Evolutionary conservation across 37 sponge, comb jelly and placozoan genomes (phyloP), one percentile per base, ranked within the genome.

Genomic region (Ephydatia muelleri): DNA sequence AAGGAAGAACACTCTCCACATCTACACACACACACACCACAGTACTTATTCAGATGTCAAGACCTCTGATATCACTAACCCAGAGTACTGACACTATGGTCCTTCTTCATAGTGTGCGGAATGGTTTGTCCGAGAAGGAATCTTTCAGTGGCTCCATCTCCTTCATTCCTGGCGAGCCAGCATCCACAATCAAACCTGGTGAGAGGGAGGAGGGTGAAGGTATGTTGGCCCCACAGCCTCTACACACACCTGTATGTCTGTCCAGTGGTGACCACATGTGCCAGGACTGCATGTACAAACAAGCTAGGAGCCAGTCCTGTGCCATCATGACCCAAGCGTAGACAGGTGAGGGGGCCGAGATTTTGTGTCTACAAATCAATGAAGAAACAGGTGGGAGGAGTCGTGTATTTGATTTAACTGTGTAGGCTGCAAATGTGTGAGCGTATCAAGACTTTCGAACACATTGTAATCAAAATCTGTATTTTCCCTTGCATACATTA

Each of bases 321-420:
- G 89, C 93, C 95, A 70, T 97, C 97, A 75, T 97, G 97, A 13
- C 97, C 95, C 14, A 97, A 67, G 0, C 95, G 68, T 11, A 97
- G 68, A 35, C 93, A 93, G 0, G 91, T 95, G 74, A 97, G 80
- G 21, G 81, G 86, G 31, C 97, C 97, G 37, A 97, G 80, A 72
- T 97, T 97, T 35, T 65, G 84, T 27, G 81, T 72, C 93, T 97
- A 81, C 14, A 80, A 69, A 47, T n/a, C n/a, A n/a, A 65, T 13
- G 70, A 5, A 68, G 31, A 9, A 71, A 13, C 1, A 12, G 21
- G 16, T 14, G 57, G 57, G 31, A 27, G 31, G 74, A 28, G 74
- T 28, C 34, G n/a, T n/a, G n/a, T n/a, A n/a, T 19, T 0, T 12
- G 33, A 37, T n/a, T 5, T 6, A 21, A 12, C 3, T 2, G 31